Evolutionary conservation across 2,797 vertebrate species (phyloP).

Genomic region (Pelobates cultripes): DNA sequence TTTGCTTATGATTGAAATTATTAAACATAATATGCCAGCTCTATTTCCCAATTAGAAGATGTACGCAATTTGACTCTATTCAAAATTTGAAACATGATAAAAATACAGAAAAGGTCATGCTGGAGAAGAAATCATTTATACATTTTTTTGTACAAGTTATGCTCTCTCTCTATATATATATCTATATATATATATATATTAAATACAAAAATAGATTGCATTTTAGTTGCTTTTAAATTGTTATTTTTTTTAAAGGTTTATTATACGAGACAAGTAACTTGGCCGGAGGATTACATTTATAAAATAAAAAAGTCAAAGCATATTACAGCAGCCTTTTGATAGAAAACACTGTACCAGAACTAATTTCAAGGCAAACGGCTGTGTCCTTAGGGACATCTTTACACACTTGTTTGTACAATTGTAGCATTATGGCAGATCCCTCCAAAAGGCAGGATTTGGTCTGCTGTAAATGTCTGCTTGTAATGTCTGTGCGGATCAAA

Average conservation of each 20-base stretch:
- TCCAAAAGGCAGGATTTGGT: neutral
- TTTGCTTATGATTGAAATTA: neutral
- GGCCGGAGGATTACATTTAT: neutral
- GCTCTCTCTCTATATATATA: conserved; percentile 2
- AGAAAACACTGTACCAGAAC: conserved; percentile 1
- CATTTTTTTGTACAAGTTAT: neutral
- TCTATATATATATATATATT: neutral
- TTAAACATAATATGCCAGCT: no score
- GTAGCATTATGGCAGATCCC: neutral
- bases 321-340: conserved; percentile 1
- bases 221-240: neutral
- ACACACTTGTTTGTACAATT: neutral
- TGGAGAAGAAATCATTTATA: no score
- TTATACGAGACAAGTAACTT: neutral
- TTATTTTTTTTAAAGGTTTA: neutral
- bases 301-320: neutral
- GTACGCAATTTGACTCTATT: no score
- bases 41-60: no score
- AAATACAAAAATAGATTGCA: neutral
- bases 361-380: conserved; percentile 1
- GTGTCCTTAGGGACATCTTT: neutral
- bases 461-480: neutral
- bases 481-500: conserved; percentile 1
- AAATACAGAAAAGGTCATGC: no score
- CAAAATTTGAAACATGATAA: no score